These are phyloP conservation scores for Nymphicus hollandicus DNA, from an alignment of 2,113 vertebrate genomes.

Conservation along the genomic window DNA sequence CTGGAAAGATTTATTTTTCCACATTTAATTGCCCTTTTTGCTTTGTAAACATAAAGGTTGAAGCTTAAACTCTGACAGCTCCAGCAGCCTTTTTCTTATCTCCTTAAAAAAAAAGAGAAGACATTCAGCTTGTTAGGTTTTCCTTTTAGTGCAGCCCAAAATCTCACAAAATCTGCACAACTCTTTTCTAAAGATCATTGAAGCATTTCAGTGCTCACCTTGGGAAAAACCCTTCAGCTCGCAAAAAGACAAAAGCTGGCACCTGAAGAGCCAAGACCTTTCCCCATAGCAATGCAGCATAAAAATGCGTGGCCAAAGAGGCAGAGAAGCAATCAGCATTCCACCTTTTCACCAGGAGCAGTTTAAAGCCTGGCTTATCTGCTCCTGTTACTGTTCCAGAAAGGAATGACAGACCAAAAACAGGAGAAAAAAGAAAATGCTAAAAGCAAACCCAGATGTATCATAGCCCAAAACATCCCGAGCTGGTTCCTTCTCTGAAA, in stretches of 20 bases:
- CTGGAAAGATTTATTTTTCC: constrained; percentile 74
- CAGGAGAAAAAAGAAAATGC: not conserved
- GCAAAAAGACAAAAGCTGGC: constrained; percentile 1
- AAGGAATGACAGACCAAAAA: not conserved
- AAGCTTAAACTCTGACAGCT: constrained; percentile 72
- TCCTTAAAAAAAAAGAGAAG: constrained; percentile 59
- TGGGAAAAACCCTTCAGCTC: constrained; percentile 35
- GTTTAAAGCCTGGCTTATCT: constrained; percentile 1
- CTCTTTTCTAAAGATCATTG: constrained; percentile 27
- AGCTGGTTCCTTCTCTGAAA: not conserved
- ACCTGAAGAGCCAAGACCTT: constrained; percentile 4
- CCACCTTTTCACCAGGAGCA: not conserved
- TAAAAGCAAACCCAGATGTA: not conserved
- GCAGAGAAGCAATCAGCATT: not conserved
- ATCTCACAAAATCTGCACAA: not conserved
- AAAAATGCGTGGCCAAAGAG: not conserved
- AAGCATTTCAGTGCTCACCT: constrained; percentile 45
- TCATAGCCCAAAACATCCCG: not conserved
- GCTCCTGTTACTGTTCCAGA: not conserved
- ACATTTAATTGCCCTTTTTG: constrained; percentile 79
- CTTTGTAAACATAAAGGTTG: constrained; percentile 82
- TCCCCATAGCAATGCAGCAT: not conserved
- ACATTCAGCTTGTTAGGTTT: constrained; percentile 64
- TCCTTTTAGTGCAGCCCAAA: constrained; percentile 8
- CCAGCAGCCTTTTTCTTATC: constrained; percentile 68